phyloP scores from a whole-genome alignment of 2,888 invertebrate genomes.

The Coelinius sp. region DNA sequence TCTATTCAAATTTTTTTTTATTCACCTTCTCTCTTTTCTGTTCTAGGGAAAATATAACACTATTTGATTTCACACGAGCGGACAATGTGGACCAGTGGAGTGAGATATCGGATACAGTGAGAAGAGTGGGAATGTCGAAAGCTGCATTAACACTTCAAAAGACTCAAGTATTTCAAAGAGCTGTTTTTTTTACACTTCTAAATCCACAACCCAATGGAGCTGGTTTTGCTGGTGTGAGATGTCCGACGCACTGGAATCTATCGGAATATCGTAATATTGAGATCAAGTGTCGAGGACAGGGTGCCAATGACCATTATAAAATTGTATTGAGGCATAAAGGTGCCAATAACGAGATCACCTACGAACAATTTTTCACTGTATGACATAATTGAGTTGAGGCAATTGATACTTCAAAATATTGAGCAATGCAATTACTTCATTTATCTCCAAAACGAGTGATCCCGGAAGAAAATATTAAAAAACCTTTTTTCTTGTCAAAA shows the following conservation, averaged over 20 bases:
- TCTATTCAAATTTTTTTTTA: background rate
- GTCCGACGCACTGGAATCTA: constrained; percentile 72
- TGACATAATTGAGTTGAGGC: background rate
- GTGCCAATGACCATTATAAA: constrained; percentile 75
- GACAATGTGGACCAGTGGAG: constrained; percentile 74
- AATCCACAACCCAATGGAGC: constrained; percentile 80
- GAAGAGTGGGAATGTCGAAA: constrained; percentile 79
- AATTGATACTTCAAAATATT: background rate
- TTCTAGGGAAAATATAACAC: constrained; percentile 49
- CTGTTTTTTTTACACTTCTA: constrained; percentile 76
- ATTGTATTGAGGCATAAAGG: constrained; percentile 76
- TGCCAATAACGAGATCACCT: constrained; percentile 75
- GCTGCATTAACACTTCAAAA: constrained; percentile 75
- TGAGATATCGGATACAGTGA: constrained; percentile 78
- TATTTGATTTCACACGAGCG: constrained; percentile 76
- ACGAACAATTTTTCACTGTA: constrained; percentile 74
- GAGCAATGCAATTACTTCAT: no score
- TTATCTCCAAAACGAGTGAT: no score
- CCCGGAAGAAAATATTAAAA: no score
- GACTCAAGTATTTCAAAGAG: constrained; percentile 75
- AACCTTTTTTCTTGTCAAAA: no score
- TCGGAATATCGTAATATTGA: constrained; percentile 72
- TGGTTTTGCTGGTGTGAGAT: constrained; percentile 77
- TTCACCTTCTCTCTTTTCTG: background rate
- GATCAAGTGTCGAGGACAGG: constrained; percentile 75